Base-by-base conservation (phyloP, 2,888 invertebrate species). In the Lysandra coridon region DNA sequence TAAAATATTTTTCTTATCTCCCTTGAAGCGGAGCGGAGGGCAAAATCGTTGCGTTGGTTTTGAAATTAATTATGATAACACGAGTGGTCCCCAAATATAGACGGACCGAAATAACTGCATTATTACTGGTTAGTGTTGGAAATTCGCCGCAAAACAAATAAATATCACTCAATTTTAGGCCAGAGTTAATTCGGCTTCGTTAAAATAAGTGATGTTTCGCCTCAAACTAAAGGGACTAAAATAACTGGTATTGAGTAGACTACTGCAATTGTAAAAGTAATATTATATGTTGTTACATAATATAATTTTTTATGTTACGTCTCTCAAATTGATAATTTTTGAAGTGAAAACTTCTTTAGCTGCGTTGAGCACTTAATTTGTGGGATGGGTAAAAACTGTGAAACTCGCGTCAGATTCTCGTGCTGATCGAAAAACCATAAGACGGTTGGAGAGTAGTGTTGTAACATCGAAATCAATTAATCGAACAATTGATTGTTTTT, bases 1-100 rank as follows among this genome's bases (percentile, higher is more conserved):
- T 33, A 69, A 17, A 69, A 37, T 69, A 37, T 69, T 69, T 69
- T 37, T 69, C 33, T 69, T 69, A 69, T 69, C 69, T 69, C 33
- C 33, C 69, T 69, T 69, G 69, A 37, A 69, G 33, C 17, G 69
- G 33, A 49, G 37, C 37, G 2, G 49, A 69, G 69, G 69, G 33
- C 69, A 14, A 69, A 30, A 30, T 12, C 30, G 4, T 69, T 69
- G 69, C 64, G 30, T 69, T 69, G 30, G 30, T 30, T 64, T 30
- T 64, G 7, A 64, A 64, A 33, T 69, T 69, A 37, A 69, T 69
- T 69, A 69, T 17, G 69, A 69, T 69, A 33, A 64, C 30, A 64
- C 69, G 30, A 69, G 33, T 69, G 33, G 33, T 33, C 69, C 33
- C 69, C 69, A 69, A 33, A 69, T 37, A 69, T 69, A 69, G 37